Base-by-base conservation (phyloP, 2,888 invertebrate genomes). In the Nysson spinosus region DNA sequence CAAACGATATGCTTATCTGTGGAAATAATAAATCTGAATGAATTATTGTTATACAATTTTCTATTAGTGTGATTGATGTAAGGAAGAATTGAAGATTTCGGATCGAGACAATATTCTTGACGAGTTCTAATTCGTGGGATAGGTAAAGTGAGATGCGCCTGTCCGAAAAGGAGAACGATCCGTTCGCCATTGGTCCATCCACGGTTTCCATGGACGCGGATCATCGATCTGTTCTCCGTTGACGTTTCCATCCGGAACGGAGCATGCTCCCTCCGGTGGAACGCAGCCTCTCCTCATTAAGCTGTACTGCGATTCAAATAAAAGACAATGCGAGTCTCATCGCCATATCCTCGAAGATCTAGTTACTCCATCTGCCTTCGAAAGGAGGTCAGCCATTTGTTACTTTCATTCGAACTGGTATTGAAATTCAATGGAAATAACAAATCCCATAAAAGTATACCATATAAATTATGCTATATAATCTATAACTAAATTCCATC, bases 191-290 rank as follows among this genome's bases (percentile, higher is more conserved):
- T 75, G 75, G 75, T 76, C 77, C 83, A 79, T 78, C 78, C 83
- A 75, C 74, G 80, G 85, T 86, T 85, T 84, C 85, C 85, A 86
- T 85, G 85, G 85, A 79, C 78, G 82, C 85, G 64, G 64, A 71
- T 74, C 75, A 85, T 85, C 83, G 85, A 86, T 86, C 83, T 83
- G 82, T 72, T 77, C 72, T 66, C 70, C 75, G 75, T 76, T 71
- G 70, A 77, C 74, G 77, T 75, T 71, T 73, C 63, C 68, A 68
- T 77, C 69, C 66, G 64, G 62, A 52, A 78, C 79, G 50, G 79
- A 77, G 79, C 79, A 79, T 79, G 78, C 78, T 79, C n/a, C n/a
- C n/a, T n/a, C 79, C 67, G 52, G 63, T 63, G 43, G 57, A 54
- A 51, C 58, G 46, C 56, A 44, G 58, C 24, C 34, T 32, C 42